Conservation (phyloP, 2,113 vertebrate genomes). For the Camelus bactrianus region DNA sequence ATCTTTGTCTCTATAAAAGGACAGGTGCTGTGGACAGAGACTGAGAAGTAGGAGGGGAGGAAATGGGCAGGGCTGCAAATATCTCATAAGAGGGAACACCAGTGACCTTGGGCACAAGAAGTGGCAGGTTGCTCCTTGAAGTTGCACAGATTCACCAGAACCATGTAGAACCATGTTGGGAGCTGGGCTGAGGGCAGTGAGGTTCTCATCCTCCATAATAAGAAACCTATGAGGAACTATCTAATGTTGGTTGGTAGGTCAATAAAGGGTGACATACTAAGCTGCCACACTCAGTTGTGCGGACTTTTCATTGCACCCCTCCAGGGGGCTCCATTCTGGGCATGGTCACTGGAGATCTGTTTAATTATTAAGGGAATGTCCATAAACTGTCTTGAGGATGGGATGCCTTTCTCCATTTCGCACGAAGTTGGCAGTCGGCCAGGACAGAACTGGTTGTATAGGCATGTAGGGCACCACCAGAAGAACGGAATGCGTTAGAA, state of each 20-base stretch:
- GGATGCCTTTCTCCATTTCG: neutral
- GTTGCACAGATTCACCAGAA: neutral
- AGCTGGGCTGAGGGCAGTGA: neutral
- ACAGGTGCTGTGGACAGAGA: neutral
- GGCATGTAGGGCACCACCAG: neutral
- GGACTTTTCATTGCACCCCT: rapidly evolving
- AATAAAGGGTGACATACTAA: neutral
- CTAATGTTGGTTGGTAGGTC: no score
- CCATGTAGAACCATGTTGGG: neutral
- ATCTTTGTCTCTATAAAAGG: neutral
- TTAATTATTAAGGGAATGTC: neutral
- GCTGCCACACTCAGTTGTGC: neutral
- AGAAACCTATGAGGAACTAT: neutral
- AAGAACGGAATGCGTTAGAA: neutral
- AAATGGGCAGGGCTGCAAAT: neutral
- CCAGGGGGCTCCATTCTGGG: neutral
- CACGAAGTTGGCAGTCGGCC: neutral
- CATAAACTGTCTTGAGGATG: neutral
- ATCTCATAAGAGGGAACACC: neutral
- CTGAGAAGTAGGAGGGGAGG: neutral
- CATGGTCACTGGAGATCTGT: neutral
- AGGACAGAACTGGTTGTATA: neutral
- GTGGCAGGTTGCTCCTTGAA: neutral
- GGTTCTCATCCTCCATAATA: neutral
- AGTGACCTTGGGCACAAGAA: neutral